phyloP scores from a whole-genome alignment of 2,888 invertebrate genomes.

The Andrena minutula region DNA sequence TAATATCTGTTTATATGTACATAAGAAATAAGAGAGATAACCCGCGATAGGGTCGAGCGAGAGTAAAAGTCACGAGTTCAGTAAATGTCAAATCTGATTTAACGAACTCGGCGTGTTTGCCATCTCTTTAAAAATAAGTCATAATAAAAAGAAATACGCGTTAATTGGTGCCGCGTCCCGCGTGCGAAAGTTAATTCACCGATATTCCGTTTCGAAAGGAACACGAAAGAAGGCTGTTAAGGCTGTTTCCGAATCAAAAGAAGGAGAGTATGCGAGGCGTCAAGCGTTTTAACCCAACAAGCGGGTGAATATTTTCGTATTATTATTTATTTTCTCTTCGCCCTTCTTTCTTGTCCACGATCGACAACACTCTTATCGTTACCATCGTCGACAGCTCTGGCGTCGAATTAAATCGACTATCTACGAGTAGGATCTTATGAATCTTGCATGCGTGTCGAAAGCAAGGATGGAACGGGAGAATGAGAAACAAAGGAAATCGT shows the following conservation, averaged over 20 bases:
- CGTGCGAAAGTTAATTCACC: constrained; percentile 52
- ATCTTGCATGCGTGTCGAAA: constrained; percentile 47
- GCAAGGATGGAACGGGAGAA: constrained; percentile 36
- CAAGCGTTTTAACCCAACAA: constrained; percentile 10
- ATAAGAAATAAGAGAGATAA: constrained; percentile 77
- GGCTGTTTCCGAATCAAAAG: constrained; percentile 52
- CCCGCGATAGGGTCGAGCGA: constrained; percentile 72
- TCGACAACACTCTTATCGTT: constrained; percentile 44
- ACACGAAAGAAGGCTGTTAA: constrained; percentile 49
- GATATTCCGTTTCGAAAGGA: constrained; percentile 45
- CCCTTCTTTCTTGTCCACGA: constrained; percentile 41
- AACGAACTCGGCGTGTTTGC: constrained; percentile 66
- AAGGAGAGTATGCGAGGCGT: background rate
- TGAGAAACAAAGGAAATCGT: constrained; percentile 76
- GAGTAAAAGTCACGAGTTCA: constrained; percentile 76
- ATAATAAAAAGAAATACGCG: constrained; percentile 65
- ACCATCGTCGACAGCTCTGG: constrained; percentile 39
- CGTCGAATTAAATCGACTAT: constrained; percentile 44
- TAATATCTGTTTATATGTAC: constrained; percentile 82
- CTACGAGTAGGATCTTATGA: constrained; percentile 40
- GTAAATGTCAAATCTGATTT: constrained; percentile 76
- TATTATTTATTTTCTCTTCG: constrained; percentile 35
- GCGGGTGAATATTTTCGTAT: constrained; percentile 27
- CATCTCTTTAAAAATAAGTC: constrained; percentile 63
- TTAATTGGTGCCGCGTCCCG: constrained; percentile 59